phyloP scores from a whole-genome alignment of 2,113 vertebrate species.

The Sigmodon hispidus region DNA sequence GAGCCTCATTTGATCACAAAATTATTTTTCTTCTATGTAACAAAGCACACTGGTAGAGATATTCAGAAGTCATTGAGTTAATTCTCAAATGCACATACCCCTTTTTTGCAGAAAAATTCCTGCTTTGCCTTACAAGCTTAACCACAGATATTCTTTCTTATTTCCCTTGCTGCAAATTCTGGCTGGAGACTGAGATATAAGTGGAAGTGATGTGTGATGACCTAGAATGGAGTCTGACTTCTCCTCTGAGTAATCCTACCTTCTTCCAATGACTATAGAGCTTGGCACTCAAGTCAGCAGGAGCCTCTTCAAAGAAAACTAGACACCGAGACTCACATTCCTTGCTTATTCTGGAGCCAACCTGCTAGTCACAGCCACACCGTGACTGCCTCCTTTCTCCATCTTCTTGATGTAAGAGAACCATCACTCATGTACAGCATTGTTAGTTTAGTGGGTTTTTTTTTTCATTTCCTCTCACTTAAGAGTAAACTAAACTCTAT shows the following conservation, averaged over 20 bases:
- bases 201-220: background rate
- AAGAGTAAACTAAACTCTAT: background rate
- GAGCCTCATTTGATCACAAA: background rate
- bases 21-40: background rate
- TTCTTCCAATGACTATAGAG: background rate
- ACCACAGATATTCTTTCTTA: background rate
- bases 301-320: background rate
- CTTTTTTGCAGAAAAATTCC: background rate
- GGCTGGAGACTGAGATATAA: background rate
- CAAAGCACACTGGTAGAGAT: background rate
- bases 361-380: accelerated
- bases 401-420: background rate
- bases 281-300: background rate
- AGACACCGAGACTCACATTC: accelerated
- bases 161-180: background rate
- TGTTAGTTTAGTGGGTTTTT: background rate
- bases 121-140: background rate
- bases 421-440: background rate
- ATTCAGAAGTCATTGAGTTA: background rate
- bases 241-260: background rate
- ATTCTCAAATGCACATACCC: background rate
- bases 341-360: background rate
- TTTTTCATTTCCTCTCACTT: background rate
- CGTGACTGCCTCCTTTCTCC: background rate
- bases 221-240: background rate